A percentile compares a stretch with the other conserved stretches of the same genome.
phyloP scores from a whole-genome alignment of 2,888 invertebrate species.

The Drosophila suboccidentalis region DNA sequence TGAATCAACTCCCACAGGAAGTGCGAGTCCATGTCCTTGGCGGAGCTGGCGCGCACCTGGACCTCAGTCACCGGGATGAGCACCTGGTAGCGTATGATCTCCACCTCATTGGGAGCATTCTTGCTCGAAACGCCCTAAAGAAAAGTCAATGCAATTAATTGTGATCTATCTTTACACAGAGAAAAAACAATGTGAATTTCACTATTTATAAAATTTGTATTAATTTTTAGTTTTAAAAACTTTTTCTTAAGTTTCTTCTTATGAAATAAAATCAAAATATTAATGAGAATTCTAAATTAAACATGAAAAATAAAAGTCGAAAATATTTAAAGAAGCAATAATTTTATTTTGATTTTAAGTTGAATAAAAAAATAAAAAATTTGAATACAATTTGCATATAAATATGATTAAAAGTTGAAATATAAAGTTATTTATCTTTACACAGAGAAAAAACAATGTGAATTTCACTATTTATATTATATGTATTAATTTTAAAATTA shows the following conservation, averaged over 20 bases:
- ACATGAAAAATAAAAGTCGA: background rate
- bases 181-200: background rate
- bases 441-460: background rate
- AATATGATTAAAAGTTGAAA: too few relatives aligned
- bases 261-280: too few relatives aligned
- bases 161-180: background rate
- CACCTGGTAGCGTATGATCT: slow-evolving; percentile 98
- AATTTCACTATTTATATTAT: background rate
- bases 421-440: background rate
- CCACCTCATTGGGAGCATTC: slow-evolving; percentile 94
- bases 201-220: too few relatives aligned
- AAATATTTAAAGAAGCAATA: too few relatives aligned
- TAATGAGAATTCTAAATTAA: too few relatives aligned
- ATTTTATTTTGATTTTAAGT: too few relatives aligned
- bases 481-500: too few relatives aligned
- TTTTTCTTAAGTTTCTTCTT: too few relatives aligned
- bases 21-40: slow-evolving; percentile 98
- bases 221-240: too few relatives aligned
- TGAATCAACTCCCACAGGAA: slow-evolving; percentile 99
- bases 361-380: too few relatives aligned
- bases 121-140: slow-evolving; percentile 94
- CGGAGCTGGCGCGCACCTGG: slow-evolving; percentile 97
- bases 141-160: background rate
- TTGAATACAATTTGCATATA: too few relatives aligned
- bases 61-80: slow-evolving; percentile 98